Base-by-base conservation (phyloP, 2,888 invertebrate genomes). In the Eristalis intricaria region DNA sequence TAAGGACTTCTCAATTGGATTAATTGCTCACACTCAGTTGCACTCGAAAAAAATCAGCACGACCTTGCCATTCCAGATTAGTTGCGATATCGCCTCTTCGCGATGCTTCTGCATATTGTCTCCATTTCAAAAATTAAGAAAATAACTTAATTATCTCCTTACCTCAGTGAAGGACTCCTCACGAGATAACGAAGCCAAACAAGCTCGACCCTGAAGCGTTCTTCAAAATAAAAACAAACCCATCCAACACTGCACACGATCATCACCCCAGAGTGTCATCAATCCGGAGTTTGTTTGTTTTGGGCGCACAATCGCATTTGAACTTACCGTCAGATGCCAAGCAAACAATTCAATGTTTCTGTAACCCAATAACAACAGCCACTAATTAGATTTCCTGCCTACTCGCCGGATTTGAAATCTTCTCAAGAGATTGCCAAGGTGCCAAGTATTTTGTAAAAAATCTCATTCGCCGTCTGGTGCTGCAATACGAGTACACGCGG, bases 381-480 rank as follows among this genome's bases (percentile, higher is more conserved):
- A 26, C 75, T 75, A 66, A 75, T 75, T 75, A 65, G 75, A 75
- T 75, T 75, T 75, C 61, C 71, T 73, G 56, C 73, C 58, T 75
- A 35, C 64, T 68, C 43, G 3, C 56, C 23, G n/a, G 35, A 64
- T 50, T 35, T 50, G 22, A 65, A 64, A 56, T 26, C 38, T 56
- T 56, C 35, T 74, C 43, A 64, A 66, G 56, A 56, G 65, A 75
- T 43, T 38, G 38, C 26, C 65, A 58, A 7, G 11, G 66, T 7
- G 50, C 15, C 19, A 1, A 58, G n/a, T 7, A 38, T 40, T 75
- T 58, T 75, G 75, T 75, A 65, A 65, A 40, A 35, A 65, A 50
- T 50, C 29, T 35, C 7, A 4, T 23, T 4, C 50, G 19, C 8
- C 50, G 13, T 38, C 32, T 32, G 32, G 10, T 10, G 32, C 8